A percentile compares a stretch with the other conserved stretches of the same genome.
Conservation (phyloP, 2,113 vertebrate genomes). For the Periophthalmodon schlosseri region DNA sequence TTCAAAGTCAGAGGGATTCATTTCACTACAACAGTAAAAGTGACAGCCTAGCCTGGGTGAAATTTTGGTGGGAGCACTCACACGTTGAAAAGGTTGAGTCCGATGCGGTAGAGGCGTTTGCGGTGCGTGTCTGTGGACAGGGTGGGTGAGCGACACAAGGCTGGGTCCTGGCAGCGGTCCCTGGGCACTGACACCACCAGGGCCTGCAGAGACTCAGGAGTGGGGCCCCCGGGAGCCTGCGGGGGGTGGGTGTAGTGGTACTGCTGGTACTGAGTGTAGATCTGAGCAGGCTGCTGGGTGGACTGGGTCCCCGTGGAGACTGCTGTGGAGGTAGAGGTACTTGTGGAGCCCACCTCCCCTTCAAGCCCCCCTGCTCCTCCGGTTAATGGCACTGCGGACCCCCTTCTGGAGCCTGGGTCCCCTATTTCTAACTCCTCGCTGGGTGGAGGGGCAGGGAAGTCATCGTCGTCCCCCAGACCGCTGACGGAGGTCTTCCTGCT, state of each 20-base stretch:
- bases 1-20: too few species aligned
- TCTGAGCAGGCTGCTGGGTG: conserved; percentile 72
- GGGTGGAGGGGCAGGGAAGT: conserved; percentile 79
- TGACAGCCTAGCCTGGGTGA: too few species aligned
- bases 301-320: conserved; percentile 87
- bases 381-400: conserved; percentile 54
- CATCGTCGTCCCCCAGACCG: conserved; percentile 58
- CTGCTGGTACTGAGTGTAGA: conserved; percentile 77
- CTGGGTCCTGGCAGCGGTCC: conserved; percentile 93
- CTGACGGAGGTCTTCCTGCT: conserved; percentile 68
- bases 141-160: conserved; percentile 90
- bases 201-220: conserved; percentile 89
- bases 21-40: too few species aligned
- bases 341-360: conserved; percentile 85
- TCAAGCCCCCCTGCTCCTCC: conserved; percentile 55
- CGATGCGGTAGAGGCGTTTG: conserved; percentile 95
- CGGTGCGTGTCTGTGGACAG: conserved; percentile 96
- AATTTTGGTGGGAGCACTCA: conserved; percentile 74
- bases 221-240: conserved; percentile 75
- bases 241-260: conserved; percentile 73
- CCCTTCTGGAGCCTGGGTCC: conserved; percentile 57
- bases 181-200: conserved; percentile 94
- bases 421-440: conserved; percentile 72
- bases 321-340: conserved; percentile 87
- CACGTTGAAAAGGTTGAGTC: conserved; percentile 98